These are phyloP conservation scores for Ectemnius cavifrons DNA, from an alignment of 2,888 invertebrate species.

Conservation along the genomic window DNA sequence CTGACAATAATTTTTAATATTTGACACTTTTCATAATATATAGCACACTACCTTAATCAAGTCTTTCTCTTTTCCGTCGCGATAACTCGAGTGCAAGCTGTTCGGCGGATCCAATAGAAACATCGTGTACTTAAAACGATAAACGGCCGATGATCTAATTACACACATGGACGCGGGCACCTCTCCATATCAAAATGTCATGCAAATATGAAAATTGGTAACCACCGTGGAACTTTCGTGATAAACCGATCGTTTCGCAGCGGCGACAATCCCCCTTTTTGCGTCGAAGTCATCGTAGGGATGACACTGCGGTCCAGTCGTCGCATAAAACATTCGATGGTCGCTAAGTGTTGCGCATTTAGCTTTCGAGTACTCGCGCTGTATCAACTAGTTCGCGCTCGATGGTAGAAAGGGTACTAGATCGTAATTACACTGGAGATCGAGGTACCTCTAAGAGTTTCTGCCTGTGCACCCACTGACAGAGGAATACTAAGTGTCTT, in stretches of 20 bases:
- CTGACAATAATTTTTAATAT: too few species aligned
- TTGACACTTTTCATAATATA: too few species aligned
- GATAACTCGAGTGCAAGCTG: constrained; percentile 55
- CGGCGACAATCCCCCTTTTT: not conserved
- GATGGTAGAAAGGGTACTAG: too few species aligned
- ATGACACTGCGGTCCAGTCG: constrained; percentile 27
- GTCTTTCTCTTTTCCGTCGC: constrained; percentile 11
- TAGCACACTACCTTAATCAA: not conserved
- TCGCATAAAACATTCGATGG: too few species aligned
- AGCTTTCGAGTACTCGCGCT: too few species aligned
- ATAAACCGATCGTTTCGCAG: constrained; percentile 22
- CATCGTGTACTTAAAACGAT: constrained; percentile 10
- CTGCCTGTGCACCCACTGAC: too few species aligned
- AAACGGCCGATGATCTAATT: constrained; percentile 18
- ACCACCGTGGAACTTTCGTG: constrained; percentile 34
- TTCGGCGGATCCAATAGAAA: constrained; percentile 51
- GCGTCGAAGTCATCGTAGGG: not conserved
- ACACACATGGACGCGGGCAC: constrained; percentile 31
- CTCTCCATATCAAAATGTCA: constrained; percentile 48
- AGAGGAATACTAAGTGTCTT: too few species aligned
- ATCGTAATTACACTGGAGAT: too few species aligned
- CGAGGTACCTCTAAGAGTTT: too few species aligned
- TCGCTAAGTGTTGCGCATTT: too few species aligned
- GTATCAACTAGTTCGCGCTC: too few species aligned
- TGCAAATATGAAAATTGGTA: constrained; percentile 45